A percentile compares a stretch with the other conserved stretches of the same genome.
These are phyloP conservation scores for Mallotus villosus DNA, from an alignment of 2,797 vertebrate genomes.

Conservation along the genomic window DNA sequence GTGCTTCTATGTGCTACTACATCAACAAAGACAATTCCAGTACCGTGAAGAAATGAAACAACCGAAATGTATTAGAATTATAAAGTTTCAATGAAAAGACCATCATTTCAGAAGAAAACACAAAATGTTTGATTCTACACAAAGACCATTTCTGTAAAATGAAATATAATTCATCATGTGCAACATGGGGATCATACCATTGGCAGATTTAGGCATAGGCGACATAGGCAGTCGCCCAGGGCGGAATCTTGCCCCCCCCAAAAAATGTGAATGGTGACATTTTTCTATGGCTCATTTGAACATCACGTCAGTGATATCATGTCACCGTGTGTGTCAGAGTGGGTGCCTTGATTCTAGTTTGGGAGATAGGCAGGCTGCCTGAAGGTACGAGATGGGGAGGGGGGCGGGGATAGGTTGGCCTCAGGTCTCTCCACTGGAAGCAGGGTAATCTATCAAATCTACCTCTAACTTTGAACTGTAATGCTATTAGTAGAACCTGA, in stretches of 20 bases:
- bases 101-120: background rate
- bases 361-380: no score
- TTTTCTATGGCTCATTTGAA: background rate
- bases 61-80: conserved; percentile 11
- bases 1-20: conserved; percentile 74
- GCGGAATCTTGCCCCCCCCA: no score
- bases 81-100: background rate
- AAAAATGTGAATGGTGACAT: no score
- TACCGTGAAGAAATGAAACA: background rate
- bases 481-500: no score
- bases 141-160: background rate
- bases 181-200: background rate
- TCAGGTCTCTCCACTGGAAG: no score
- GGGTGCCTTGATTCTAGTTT: no score
- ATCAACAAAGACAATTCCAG: background rate
- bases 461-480: no score
- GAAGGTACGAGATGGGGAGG: no score
- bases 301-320: background rate
- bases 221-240: no score
- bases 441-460: no score
- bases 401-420: no score
- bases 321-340: background rate
- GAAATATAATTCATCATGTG: background rate
- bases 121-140: background rate
- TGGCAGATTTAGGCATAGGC: no score